Evolutionary conservation across 2,888 invertebrate species (phyloP).

Genomic region (Acrocyrtus sp.): DNA sequence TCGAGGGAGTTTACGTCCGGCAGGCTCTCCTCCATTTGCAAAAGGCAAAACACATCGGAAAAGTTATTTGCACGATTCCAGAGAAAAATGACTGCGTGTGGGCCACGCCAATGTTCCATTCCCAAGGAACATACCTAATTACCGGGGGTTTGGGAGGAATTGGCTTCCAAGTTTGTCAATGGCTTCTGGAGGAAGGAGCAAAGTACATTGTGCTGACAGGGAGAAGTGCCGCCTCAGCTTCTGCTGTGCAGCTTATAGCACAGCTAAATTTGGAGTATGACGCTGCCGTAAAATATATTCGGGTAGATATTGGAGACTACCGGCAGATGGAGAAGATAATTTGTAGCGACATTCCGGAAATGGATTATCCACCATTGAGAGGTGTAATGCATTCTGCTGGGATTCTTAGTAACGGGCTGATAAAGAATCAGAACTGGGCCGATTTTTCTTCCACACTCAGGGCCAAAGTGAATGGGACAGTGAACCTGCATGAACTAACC

Average conservation of each 20-base stretch:
- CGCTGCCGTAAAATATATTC: background rate
- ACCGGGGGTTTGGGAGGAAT: conserved; percentile 46
- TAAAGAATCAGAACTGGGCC: conserved; percentile 33
- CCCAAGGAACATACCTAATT: conserved; percentile 31
- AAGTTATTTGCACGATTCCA: conserved; percentile 14
- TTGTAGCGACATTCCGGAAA: background rate
- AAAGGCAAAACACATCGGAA: conserved; percentile 32
- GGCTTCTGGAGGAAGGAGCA: conserved; percentile 37
- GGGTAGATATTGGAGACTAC: conserved; percentile 10
- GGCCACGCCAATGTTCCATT: background rate
- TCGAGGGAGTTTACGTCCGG: conserved; percentile 8
- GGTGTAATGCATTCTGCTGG: conserved; percentile 31
- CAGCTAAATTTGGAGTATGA: background rate
- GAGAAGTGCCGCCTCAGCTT: conserved; percentile 3
- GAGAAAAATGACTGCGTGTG: background rate
- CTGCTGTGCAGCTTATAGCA: background rate
- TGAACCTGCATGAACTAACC: conserved; percentile 42
- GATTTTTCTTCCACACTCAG: conserved; percentile 19
- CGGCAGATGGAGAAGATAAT: background rate
- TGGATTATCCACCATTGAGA: conserved; percentile 5
- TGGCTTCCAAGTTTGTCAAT: conserved; percentile 34
- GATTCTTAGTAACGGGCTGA: conserved; percentile 4
- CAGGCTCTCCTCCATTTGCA: conserved; percentile 14
- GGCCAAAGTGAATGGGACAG: conserved; percentile 17
- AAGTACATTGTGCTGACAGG: conserved; percentile 24